Conservation (phyloP, 2,113 vertebrate genomes). For the Tonatia bakeri region DNA sequence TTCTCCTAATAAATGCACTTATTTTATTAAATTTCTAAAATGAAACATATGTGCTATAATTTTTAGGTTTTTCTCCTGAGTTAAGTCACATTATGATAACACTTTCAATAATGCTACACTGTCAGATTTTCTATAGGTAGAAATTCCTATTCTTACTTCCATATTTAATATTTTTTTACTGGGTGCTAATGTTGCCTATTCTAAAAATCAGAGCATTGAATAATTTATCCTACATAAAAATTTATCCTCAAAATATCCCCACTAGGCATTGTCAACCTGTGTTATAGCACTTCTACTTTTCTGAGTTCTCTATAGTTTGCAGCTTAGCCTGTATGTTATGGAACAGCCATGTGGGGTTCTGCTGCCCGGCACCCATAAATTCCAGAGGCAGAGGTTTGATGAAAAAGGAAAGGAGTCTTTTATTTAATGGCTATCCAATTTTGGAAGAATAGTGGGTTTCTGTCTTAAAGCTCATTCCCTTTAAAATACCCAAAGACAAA, state of each 20-base stretch:
- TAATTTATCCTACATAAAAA: slow-evolving; percentile 23
- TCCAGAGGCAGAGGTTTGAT: no score
- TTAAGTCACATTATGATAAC: neutral
- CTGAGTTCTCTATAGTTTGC: neutral
- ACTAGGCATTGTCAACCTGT: neutral
- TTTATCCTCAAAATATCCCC: neutral
- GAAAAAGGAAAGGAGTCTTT: no score
- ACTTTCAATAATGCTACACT: neutral
- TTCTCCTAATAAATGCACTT: slow-evolving; percentile 12
- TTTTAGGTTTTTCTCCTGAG: neutral
- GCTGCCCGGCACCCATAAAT: no score
- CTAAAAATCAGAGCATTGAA: neutral
- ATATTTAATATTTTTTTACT: slow-evolving; percentile 1
- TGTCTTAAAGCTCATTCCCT: no score
- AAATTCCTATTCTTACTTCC: neutral
- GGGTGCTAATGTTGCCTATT: neutral
- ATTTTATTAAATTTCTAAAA: slow-evolving; percentile 30
- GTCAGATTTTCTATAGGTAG: slow-evolving; percentile 18
- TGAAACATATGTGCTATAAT: neutral
- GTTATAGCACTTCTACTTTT: neutral
- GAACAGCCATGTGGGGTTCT: no score
- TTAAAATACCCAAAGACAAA: no score
- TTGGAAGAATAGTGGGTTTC: no score
- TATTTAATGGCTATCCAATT: no score
- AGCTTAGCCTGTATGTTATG: neutral